phyloP scores from a whole-genome alignment of 2,113 vertebrate species.

The Columba janthina region DNA sequence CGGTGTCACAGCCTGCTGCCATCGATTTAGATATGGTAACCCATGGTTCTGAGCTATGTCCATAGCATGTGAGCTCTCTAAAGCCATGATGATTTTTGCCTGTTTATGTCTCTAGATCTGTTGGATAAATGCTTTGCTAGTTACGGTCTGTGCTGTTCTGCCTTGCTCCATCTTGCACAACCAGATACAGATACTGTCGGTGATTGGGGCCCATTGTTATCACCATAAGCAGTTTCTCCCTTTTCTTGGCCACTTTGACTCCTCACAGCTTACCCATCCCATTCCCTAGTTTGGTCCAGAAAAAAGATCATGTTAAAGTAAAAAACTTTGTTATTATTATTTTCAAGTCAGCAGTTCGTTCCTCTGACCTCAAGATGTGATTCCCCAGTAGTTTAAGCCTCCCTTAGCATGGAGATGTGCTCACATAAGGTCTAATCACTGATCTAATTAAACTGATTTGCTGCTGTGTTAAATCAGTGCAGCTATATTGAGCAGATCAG shows the following conservation, averaged over 20 bases:
- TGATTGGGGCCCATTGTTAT: neutral
- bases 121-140: neutral
- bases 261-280: neutral
- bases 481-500: constrained; percentile 15
- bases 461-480: constrained; percentile 26
- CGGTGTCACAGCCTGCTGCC: neutral
- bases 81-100: neutral
- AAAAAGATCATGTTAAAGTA: neutral
- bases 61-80: neutral
- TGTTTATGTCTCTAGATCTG: neutral
- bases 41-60: neutral
- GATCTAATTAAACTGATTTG: constrained; percentile 48
- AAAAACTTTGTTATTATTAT: neutral
- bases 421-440: constrained; percentile 20
- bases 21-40: neutral
- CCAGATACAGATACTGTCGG: rapidly evolving
- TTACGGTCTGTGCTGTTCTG: neutral
- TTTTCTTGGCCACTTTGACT: neutral
- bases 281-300: neutral
- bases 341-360: neutral
- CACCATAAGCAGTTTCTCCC: neutral
- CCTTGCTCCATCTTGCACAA: neutral
- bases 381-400: neutral
- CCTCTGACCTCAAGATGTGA: neutral
- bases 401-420: neutral